A percentile compares a stretch with the other conserved stretches of the same genome.
Conservation (phyloP, 2,113 vertebrate genomes). For the Dicentrarchus labrax region DNA sequence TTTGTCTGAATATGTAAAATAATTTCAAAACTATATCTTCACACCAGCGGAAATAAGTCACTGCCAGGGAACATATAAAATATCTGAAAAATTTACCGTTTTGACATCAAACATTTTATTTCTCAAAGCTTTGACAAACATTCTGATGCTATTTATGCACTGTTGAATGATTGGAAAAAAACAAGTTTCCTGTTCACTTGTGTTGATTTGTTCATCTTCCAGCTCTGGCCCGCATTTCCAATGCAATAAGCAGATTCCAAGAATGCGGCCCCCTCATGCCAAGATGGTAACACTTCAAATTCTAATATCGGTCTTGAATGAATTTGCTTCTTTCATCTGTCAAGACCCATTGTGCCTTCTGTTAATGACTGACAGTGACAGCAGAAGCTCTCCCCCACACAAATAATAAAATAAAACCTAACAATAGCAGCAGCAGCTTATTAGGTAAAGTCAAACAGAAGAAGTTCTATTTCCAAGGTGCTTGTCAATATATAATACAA, state of each 20-base stretch:
- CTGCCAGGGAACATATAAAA: slow-evolving; percentile 28
- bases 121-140: slow-evolving; percentile 62
- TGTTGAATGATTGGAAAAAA: slow-evolving; percentile 25
- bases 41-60: slow-evolving; percentile 8
- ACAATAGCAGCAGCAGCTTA: slow-evolving; percentile 54
- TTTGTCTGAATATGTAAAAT: slow-evolving; percentile 15
- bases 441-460: slow-evolving; percentile 43
- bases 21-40: slow-evolving; percentile 2
- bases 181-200: slow-evolving; percentile 19
- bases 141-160: slow-evolving; percentile 53
- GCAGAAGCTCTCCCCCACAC: slow-evolving; percentile 54
- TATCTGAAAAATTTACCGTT: slow-evolving; percentile 14
- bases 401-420: slow-evolving; percentile 18
- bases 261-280: slow-evolving; percentile 44
- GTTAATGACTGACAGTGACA: slow-evolving; percentile 75
- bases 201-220: slow-evolving; percentile 59
- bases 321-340: slow-evolving; percentile 79
- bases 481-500: slow-evolving; percentile 15
- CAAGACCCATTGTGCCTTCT: slow-evolving; percentile 68
- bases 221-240: slow-evolving; percentile 46
- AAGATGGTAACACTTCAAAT: slow-evolving; percentile 68
- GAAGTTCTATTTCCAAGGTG: slow-evolving; percentile 10
- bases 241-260: slow-evolving; percentile 64
- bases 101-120: slow-evolving; percentile 45
- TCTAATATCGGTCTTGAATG: slow-evolving; percentile 74